These are phyloP conservation scores for Ormyrus labotus DNA, from an alignment of 2,888 invertebrate species.

Conservation along the genomic window DNA sequence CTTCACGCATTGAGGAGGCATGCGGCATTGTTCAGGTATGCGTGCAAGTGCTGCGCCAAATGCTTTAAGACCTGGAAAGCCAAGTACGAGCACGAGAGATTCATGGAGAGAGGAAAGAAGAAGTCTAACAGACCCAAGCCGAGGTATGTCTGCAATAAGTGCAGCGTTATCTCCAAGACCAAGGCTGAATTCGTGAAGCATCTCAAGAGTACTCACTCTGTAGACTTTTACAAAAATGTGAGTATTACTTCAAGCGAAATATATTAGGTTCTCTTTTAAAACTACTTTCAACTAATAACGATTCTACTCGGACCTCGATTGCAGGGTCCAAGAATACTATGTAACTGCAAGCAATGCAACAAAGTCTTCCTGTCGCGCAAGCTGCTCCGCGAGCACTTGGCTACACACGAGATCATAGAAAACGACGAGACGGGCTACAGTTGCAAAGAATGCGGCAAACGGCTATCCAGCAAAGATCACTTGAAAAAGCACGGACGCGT, in stretches of 20 bases:
- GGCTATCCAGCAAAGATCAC: conserved; percentile 67
- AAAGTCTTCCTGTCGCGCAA: conserved; percentile 19
- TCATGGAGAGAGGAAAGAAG: background rate
- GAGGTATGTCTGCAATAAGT: conserved; percentile 77
- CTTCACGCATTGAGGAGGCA: conserved; percentile 66
- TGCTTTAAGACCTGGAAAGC: conserved; percentile 60
- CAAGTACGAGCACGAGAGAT: conserved; percentile 39
- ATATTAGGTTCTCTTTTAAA: too few relatives aligned
- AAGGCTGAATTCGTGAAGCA: conserved; percentile 61
- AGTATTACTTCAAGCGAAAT: background rate
- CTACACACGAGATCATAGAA: conserved; percentile 71
- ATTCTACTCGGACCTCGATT: background rate
- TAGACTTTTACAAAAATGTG: conserved; percentile 16
- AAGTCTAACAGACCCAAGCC: conserved; percentile 74
- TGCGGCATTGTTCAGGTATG: conserved; percentile 61
- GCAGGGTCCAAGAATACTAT: background rate
- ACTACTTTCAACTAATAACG: too few relatives aligned
- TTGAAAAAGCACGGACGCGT: conserved; percentile 52
- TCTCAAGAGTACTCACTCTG: conserved; percentile 12
- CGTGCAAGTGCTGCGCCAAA: conserved; percentile 64
- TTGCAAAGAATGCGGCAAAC: conserved; percentile 74
- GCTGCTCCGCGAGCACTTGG: conserved; percentile 10
- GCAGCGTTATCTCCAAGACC: conserved; percentile 77
- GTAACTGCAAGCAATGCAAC: conserved; percentile 24
- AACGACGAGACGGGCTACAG: conserved; percentile 64